A percentile compares a stretch with the other conserved stretches of the same genome.
Evolutionary conservation across 2,113 vertebrate genomes (phyloP).

Genomic region (Salvelinus namaycush): DNA sequence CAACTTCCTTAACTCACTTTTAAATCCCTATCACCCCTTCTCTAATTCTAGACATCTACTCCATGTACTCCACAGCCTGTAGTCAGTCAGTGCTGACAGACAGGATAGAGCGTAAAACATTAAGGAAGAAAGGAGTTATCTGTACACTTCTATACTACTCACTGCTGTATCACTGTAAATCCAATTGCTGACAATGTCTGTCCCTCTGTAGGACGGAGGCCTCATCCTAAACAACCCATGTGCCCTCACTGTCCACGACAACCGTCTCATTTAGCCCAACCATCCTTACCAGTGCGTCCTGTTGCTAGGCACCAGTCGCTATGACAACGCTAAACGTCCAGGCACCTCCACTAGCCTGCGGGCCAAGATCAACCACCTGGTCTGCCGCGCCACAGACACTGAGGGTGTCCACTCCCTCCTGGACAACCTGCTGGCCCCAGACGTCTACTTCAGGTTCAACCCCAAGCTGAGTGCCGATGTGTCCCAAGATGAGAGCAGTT

Average conservation of each 20-base stretch:
- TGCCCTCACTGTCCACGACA: slow-evolving; percentile 74
- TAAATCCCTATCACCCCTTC: slow-evolving; percentile 21
- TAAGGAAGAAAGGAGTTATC: background rate
- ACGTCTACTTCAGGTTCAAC: slow-evolving; percentile 78
- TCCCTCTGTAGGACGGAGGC: slow-evolving; percentile 66
- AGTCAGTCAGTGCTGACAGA: slow-evolving; percentile 18
- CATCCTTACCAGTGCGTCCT: slow-evolving; percentile 76
- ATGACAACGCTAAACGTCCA: slow-evolving; percentile 63
- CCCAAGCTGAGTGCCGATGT: slow-evolving; percentile 71
- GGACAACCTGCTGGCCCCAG: slow-evolving; percentile 69
- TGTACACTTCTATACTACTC: too few relatives aligned
- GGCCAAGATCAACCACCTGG: slow-evolving; percentile 74
- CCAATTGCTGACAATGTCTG: background rate
- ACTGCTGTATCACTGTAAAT: too few relatives aligned
- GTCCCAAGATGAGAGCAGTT: slow-evolving; percentile 72
- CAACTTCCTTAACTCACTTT: slow-evolving; percentile 4
- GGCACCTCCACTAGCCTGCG: slow-evolving; percentile 72
- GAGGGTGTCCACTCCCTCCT: slow-evolving; percentile 76
- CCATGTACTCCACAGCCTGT: background rate
- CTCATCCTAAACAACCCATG: slow-evolving; percentile 75
- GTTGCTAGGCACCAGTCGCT: slow-evolving; percentile 74
- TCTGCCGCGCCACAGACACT: slow-evolving; percentile 76
- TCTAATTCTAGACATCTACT: slow-evolving; percentile 54
- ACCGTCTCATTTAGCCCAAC: slow-evolving; percentile 72
- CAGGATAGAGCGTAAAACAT: background rate